These are phyloP conservation scores for Hydropsyche betteni DNA, from an alignment of 2,888 invertebrate species.

Conservation along the genomic window DNA sequence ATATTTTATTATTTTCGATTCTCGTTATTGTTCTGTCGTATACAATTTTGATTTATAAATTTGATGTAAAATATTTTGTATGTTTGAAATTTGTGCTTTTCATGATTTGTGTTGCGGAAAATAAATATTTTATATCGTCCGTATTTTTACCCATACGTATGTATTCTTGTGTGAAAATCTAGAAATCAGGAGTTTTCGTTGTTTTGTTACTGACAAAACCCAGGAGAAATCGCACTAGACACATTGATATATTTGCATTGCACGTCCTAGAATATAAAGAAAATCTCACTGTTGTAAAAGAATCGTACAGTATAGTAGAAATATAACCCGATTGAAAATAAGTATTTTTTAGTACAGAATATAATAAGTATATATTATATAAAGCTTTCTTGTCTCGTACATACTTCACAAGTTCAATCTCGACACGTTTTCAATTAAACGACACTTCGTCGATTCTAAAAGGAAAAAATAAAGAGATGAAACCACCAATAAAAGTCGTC, in stretches of 20 bases:
- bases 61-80: too few relatives aligned
- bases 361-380: not conserved
- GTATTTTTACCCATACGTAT: not conserved
- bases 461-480: too few relatives aligned
- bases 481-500: not conserved
- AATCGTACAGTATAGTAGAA: not conserved
- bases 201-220: constrained; percentile 24
- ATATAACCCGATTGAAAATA: not conserved
- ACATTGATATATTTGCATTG: constrained; percentile 29
- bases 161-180: not conserved
- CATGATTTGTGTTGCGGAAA: too few relatives aligned
- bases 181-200: constrained; percentile 22
- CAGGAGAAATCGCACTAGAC: constrained; percentile 27
- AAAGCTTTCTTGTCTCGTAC: not conserved
- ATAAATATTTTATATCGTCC: not conserved
- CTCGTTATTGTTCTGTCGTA: too few relatives aligned
- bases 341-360: too few relatives aligned
- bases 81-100: too few relatives aligned
- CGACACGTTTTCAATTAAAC: constrained; percentile 8
- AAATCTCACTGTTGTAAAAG: not conserved
- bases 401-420: not conserved
- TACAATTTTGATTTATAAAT: too few relatives aligned
- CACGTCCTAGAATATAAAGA: constrained; percentile 19
- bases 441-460: not conserved
- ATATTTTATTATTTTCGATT: too few relatives aligned